Evolutionary conservation across 2,113 vertebrate genomes (phyloP).

Genomic region (Ancistrus triradiatus): DNA sequence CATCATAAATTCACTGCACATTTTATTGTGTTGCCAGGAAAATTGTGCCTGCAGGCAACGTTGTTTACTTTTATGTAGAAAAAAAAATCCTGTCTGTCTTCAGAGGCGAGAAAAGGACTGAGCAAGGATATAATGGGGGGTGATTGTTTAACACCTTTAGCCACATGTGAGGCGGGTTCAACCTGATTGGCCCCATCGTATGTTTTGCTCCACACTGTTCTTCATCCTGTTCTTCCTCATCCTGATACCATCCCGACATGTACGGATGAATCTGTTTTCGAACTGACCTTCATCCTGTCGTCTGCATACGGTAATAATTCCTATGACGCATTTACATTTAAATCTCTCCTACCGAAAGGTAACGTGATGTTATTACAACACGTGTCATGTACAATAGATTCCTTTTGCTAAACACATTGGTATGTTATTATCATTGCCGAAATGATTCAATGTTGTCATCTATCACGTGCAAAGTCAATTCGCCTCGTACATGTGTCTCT

Average conservation of each 20-base stretch:
- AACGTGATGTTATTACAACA: slow-evolving; percentile 22
- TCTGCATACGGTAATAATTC: slow-evolving; percentile 27
- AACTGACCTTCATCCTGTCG: slow-evolving; percentile 8
- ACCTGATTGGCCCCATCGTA: slow-evolving; percentile 42
- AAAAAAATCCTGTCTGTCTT: slow-evolving; percentile 73
- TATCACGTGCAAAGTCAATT: slow-evolving; percentile 15
- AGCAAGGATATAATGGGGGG: slow-evolving; percentile 56
- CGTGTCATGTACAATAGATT: slow-evolving; percentile 7
- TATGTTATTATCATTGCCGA: slow-evolving; percentile 13
- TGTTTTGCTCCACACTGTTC: slow-evolving; percentile 2
- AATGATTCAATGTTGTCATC: slow-evolving; percentile 12
- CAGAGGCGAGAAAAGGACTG: slow-evolving; percentile 87
- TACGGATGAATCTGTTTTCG: too few relatives aligned
- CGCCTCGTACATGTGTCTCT: background rate
- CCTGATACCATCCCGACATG: slow-evolving; percentile 38
- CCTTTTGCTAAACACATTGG: slow-evolving; percentile 9
- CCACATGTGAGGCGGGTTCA: slow-evolving; percentile 59
- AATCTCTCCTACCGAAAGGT: slow-evolving; percentile 6
- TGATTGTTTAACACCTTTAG: slow-evolving; percentile 67
- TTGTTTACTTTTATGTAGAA: slow-evolving; percentile 99
- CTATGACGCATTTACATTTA: slow-evolving; percentile 17
- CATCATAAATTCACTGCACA: slow-evolving; percentile 99
- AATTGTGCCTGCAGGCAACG: slow-evolving; percentile 99
- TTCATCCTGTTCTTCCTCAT: slow-evolving; percentile 48
- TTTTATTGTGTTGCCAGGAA: slow-evolving; percentile 99